Percentiles rank a stretch among this genome's conserved stretches.
Evolutionary conservation across 2,113 vertebrate genomes (phyloP).

Genomic region (Microcebus ravelobensis): DNA sequence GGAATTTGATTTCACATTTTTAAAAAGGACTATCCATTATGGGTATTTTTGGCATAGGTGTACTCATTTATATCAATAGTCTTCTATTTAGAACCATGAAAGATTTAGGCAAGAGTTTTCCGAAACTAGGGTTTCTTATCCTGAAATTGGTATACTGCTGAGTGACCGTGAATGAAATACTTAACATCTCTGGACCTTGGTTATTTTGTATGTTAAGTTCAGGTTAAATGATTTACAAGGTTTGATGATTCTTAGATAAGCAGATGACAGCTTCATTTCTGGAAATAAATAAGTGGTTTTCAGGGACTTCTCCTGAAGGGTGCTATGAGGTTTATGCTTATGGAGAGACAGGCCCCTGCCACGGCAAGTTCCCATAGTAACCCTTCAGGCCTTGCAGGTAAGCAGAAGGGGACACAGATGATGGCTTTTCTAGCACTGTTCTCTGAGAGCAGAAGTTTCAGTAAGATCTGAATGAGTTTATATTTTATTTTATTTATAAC

Average conservation of each 20-base stretch:
- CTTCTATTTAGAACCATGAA: background rate
- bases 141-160: background rate
- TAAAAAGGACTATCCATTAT: background rate
- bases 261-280: background rate
- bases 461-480: constrained; percentile 61
- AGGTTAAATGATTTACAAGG: background rate
- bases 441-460: constrained; percentile 45
- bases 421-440: background rate
- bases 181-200: background rate
- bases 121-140: background rate
- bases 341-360: background rate
- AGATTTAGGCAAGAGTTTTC: constrained; percentile 3
- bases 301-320: background rate
- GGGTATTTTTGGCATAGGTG: background rate
- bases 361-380: background rate
- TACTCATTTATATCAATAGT: background rate
- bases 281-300: background rate
- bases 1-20: constrained; percentile 51
- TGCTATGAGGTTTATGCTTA: background rate
- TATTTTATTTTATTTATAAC: constrained; percentile 84
- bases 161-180: background rate
- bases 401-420: background rate
- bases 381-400: background rate
- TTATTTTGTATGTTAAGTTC: background rate
- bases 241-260: background rate